Evolutionary conservation across 2,888 invertebrate species (phyloP), one percentile per base, ranked within the genome.

Genomic region (Halocaridina rubra): DNA sequence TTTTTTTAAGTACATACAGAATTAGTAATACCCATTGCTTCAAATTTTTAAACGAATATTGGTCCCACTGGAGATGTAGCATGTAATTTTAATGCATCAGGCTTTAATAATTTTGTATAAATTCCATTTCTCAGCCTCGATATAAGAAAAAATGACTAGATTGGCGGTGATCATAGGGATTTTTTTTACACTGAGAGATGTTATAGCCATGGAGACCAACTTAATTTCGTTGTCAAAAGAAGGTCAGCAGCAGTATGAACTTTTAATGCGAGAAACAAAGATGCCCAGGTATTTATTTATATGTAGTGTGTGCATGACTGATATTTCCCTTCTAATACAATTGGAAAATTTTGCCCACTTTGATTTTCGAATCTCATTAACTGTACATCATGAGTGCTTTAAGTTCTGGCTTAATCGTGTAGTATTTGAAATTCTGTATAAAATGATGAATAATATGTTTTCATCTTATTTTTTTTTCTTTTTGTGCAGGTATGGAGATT

Each of bases 401-500:
- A 10, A 22, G 64, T 10, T 1, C n/a, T 32, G 29, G 19, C 0
- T 19, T 22, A n/a, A 10, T n/a, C 3, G 29, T 71, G 30, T 71
- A 33, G 4, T 16, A 19, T 24, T 22, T 8, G 13, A 7, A 8
- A 7, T 8, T 61, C 19, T 22, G 8, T 13, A 13, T 22, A 13
- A 16, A 7, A 7, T 61, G 7, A 29, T 29, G 13, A 4, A 13
- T 8, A 10, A 27, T 22, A 32, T 69, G 16, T 7, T 24, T 19
- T 19, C 16, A 29, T 2, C 4, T 30, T 7, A 39, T 16, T 78
- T 13, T 24, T 27, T 29, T 8, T 29, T n/a, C n/a, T n/a, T n/a
- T n/a, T n/a, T n/a, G n/a, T 32, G 3, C 53, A 81, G 81, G 32
- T 81, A 81, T 53, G 81, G 81, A 0, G 59, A 57, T 16, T 81